A percentile compares a stretch with the other conserved stretches of the same genome.
These are phyloP conservation scores for Alectura lathami DNA, from an alignment of 2,113 vertebrate species.

Conservation along the genomic window DNA sequence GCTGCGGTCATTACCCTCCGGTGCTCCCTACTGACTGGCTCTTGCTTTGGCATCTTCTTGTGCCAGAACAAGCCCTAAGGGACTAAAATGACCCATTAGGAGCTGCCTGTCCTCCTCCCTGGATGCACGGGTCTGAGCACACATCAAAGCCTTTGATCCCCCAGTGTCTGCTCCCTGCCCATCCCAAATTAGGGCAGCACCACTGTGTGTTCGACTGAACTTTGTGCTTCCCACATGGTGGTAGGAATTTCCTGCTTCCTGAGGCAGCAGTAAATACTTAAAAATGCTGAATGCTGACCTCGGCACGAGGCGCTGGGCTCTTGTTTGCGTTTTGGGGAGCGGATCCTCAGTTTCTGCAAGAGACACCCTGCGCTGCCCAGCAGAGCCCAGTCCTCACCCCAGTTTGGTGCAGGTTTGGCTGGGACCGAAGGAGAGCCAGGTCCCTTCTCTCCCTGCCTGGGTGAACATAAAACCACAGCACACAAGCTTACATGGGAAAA, in stretches of 20 bases:
- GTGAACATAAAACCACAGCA: too few relatives aligned
- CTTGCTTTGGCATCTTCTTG: background rate
- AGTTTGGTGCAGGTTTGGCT: rapidly evolving
- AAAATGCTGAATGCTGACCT: background rate
- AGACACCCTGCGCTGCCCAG: background rate
- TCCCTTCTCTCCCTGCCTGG: background rate
- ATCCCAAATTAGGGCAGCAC: background rate
- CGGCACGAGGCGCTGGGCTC: background rate
- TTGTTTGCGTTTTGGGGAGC: background rate
- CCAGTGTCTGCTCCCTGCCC: background rate
- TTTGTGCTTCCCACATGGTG: background rate
- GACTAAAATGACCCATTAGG: rapidly evolving
- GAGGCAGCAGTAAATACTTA: background rate
- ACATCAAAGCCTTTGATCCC: background rate
- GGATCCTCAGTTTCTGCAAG: background rate
- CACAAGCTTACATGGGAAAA: background rate
- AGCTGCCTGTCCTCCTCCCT: background rate
- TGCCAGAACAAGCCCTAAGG: background rate
- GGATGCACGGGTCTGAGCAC: background rate
- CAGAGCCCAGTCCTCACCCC: background rate
- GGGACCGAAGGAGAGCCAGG: background rate
- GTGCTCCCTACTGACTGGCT: background rate
- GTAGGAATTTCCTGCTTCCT: constrained; percentile 41
- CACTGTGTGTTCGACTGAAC: background rate
- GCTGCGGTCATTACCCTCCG: background rate